Base-by-base conservation (phyloP, 2,888 invertebrate genomes). In the Bhutanitis thaidina region DNA sequence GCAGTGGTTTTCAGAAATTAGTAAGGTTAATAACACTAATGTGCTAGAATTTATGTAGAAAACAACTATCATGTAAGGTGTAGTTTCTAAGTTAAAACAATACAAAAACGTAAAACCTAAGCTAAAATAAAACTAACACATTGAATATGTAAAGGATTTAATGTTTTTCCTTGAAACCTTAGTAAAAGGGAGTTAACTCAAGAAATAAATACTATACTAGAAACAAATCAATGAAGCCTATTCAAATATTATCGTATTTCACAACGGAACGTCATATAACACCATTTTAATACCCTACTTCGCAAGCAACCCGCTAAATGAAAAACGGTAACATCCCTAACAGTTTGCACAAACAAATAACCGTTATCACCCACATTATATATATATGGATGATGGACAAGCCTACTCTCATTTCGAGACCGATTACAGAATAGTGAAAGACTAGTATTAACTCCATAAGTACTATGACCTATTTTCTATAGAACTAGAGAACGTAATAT, bases 301-400 rank as follows among this genome's bases (percentile, higher is more conserved):
- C 65, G 61, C 57, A 56, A 59, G 54, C 40, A 34, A 58, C 50
- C 56, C 59, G 85, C 79, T 87, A 88, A 88, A 60, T 62, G 67
- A 61, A 57, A 69, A 85, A 85, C 88, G 83, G 87, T 86, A 72
- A 69, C 72, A 76, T 57, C 74, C 75, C 64, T 80, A 81, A 86
- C 75, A 64, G 48, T 64, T 80, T 74, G 48, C 65, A 69, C 79
- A 85, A 85, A 87, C 68, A 84, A 27, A 57, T 46, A 48, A 83
- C 88, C 87, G 88, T 87, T 87, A 88, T 65, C 59, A 67, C 71
- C 72, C 56, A 84, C 74, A 69, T 82, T 84, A 87, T 84, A 82
- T 74, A 83, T 48, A 63, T 53, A 39, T 71, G 70, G 59, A 66
- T 34, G 12, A 12, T 62, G 69, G 62, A 63, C 59, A 61, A 56